Conservation (phyloP, 2,888 invertebrate genomes). For the Allolobophora icterica region DNA sequence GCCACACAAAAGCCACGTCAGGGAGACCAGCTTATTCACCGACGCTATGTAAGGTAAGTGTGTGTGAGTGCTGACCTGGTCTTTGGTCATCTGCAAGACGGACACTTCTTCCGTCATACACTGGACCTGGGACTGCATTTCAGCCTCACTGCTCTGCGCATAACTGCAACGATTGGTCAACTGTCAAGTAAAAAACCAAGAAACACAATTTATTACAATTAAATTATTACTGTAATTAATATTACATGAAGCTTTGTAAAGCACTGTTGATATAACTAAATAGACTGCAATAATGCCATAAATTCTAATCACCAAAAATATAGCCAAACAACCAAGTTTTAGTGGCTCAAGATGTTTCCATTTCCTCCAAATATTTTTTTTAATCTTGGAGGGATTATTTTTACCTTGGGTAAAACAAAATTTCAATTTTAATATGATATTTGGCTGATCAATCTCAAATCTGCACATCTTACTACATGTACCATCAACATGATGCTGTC, state of each 20-base stretch:
- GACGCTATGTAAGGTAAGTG: background rate
- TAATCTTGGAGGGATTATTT: no score
- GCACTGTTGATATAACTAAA: background rate
- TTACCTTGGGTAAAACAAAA: no score
- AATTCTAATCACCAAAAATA: background rate
- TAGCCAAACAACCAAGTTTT: background rate
- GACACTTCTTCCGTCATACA: conserved; percentile 24
- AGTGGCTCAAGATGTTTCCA: background rate
- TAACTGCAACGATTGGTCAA: background rate
- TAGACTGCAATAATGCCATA: no score
- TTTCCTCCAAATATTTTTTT: background rate
- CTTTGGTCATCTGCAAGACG: background rate
- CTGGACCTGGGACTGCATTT: conserved; percentile 13
- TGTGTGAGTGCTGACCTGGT: background rate
- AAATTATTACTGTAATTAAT: background rate
- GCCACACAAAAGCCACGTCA: no score
- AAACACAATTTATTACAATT: background rate
- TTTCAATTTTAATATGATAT: no score
- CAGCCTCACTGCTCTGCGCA: background rate
- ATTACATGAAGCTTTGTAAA: background rate
- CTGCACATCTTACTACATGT: no score
- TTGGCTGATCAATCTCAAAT: no score
- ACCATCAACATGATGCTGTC: no score
- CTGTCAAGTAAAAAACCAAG: background rate
- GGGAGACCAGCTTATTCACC: no score